phyloP scores from a whole-genome alignment of 2,797 vertebrate genomes.

The Phataginus tetradactyla region DNA sequence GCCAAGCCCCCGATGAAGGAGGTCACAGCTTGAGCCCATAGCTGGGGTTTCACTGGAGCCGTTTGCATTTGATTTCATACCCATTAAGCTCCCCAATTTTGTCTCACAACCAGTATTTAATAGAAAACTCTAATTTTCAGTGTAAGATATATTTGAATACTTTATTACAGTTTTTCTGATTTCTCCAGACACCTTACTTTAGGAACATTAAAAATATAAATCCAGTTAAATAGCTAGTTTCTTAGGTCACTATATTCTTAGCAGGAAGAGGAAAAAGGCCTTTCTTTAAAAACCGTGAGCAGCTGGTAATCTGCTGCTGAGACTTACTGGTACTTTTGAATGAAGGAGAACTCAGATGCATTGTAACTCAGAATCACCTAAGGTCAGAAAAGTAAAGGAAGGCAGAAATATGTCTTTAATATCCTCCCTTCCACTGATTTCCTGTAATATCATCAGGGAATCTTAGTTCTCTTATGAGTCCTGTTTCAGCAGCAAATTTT shows the following conservation, averaged over 20 bases:
- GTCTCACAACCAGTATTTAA: background rate
- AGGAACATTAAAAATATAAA: conserved; percentile 39
- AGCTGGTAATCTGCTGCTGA: background rate
- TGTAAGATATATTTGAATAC: background rate
- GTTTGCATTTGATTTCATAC: background rate
- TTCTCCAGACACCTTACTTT: background rate
- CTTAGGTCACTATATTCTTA: background rate
- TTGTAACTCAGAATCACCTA: background rate
- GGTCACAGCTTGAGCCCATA: background rate
- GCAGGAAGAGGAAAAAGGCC: background rate
- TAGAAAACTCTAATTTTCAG: background rate
- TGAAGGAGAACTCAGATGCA: background rate
- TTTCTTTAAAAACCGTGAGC: background rate
- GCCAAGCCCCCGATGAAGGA: background rate
- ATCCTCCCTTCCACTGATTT: background rate
- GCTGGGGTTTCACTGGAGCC: background rate
- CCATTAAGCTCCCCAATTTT: background rate
- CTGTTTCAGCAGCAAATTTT: conserved; percentile 1
- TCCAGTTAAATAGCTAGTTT: conserved; percentile 13
- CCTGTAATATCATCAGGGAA: background rate
- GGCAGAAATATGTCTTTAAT: background rate
- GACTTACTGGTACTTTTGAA: background rate
- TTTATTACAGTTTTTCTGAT: background rate
- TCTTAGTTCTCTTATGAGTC: background rate
- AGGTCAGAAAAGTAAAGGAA: background rate